Percentiles rank a stretch among this genome's conserved stretches.
Evolutionary conservation across 2,113 vertebrate species (phyloP).

Genomic region (Hirundichthys speculiger): DNA sequence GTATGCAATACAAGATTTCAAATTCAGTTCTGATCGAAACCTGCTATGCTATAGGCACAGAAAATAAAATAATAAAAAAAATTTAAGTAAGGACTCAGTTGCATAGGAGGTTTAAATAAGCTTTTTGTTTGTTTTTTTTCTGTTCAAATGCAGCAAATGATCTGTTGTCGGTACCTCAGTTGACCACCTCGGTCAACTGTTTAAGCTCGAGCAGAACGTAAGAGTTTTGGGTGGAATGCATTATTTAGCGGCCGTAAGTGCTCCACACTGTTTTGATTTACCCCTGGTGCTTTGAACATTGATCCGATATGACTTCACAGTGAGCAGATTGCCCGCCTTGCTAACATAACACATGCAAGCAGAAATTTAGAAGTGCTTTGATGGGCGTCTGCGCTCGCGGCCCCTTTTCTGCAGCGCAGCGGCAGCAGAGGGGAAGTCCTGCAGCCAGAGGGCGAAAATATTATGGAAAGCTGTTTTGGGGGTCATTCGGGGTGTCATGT

Average conservation of each 20-base stretch:
- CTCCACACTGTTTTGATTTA: conserved; percentile 54
- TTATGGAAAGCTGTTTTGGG: conserved; percentile 1
- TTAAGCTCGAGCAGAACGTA: conserved; percentile 9
- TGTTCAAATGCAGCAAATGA: not conserved
- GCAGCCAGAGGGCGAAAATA: conserved; percentile 22
- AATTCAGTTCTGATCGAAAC: too few relatives aligned
- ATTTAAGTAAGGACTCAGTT: not conserved
- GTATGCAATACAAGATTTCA: too few relatives aligned
- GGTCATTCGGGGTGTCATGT: conserved; percentile 6
- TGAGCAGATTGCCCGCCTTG: not conserved
- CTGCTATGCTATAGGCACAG: too few relatives aligned
- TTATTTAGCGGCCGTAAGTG: conserved; percentile 68
- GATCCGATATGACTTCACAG: conserved; percentile 25
- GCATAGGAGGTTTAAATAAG: not conserved
- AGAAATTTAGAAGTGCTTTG: conserved; percentile 19
- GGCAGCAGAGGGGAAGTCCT: conserved; percentile 21
- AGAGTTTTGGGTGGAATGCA: conserved; percentile 38
- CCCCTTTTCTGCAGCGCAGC: not conserved
- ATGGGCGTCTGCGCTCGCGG: conserved; percentile 12
- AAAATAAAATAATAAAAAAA: not conserved
- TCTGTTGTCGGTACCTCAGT: conserved; percentile 7
- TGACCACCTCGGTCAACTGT: conserved; percentile 4
- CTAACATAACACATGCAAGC: conserved; percentile 9
- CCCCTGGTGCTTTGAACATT: not conserved
- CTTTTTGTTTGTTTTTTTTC: not conserved